Conservation (phyloP, 2,113 vertebrate genomes). For the Pycnonotus jocosus region DNA sequence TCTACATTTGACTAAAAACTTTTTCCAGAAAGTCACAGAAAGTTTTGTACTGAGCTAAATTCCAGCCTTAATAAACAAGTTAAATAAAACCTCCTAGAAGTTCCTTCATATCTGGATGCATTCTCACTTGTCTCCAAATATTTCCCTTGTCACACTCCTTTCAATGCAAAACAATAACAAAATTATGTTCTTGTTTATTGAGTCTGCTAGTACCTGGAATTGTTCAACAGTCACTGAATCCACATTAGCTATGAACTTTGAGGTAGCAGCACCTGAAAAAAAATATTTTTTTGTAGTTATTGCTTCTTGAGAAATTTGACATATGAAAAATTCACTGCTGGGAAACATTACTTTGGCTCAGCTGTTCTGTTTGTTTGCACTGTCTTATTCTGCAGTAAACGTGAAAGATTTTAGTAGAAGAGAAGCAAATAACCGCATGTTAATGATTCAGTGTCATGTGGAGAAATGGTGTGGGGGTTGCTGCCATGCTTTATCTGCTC, state of each 20-base stretch:
- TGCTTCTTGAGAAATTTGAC: not conserved
- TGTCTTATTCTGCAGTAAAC: not conserved
- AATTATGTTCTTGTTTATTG: not conserved
- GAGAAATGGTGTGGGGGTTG: not conserved
- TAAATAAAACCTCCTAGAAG: constrained; percentile 38
- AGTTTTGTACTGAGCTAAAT: constrained; percentile 28
- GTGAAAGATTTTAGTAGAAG: not conserved
- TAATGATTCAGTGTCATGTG: not conserved
- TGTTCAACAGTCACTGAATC: not conserved
- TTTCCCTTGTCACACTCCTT: not conserved
- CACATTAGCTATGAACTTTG: not conserved
- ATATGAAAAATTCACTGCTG: not conserved
- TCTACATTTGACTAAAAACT: constrained; percentile 41
- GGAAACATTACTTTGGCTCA: not conserved
- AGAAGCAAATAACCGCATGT: not conserved
- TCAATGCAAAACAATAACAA: not conserved
- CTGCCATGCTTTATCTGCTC: not conserved
- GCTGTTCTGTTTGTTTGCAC: not conserved
- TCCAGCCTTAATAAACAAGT: constrained; percentile 55
- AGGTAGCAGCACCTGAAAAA: not conserved
- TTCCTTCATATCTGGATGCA: not conserved
- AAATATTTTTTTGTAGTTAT: not conserved
- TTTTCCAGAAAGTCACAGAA: constrained; percentile 52
- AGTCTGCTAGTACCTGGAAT: not conserved
- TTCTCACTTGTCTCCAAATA: constrained; percentile 2